These are phyloP conservation scores for Oenanthe oenanthe DNA, from an alignment of 2,113 vertebrate species.

Conservation along the genomic window DNA sequence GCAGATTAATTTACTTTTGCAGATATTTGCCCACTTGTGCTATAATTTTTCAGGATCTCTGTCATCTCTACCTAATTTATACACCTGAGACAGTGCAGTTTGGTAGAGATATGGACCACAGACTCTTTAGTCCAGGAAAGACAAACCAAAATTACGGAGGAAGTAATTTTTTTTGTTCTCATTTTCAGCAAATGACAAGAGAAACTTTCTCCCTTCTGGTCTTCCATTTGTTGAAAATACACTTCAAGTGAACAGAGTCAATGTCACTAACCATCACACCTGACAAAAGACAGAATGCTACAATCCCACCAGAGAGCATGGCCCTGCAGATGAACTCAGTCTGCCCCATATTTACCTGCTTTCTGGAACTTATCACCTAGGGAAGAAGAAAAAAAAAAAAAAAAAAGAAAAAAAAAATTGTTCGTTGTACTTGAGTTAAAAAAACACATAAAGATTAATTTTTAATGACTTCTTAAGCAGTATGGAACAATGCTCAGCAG, in stretches of 20 bases:
- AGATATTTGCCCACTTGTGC: neutral
- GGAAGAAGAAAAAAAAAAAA: neutral
- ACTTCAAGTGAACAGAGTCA: neutral
- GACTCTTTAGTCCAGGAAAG: neutral
- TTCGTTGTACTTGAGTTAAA: neutral
- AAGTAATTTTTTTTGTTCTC: neutral
- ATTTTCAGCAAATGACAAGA: neutral
- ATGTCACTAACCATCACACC: neutral
- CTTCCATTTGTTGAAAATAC: neutral
- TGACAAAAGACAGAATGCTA: neutral
- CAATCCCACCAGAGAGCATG: neutral
- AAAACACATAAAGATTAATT: neutral
- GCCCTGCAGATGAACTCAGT: neutral
- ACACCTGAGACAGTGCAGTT: neutral
- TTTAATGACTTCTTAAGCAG: constrained; percentile 18
- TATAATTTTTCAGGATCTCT: neutral
- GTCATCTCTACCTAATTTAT: neutral
- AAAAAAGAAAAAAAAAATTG: neutral
- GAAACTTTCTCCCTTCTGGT: neutral
- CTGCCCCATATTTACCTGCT: neutral
- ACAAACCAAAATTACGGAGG: neutral
- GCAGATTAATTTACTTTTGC: neutral
- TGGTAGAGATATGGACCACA: neutral
- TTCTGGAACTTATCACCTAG: neutral
- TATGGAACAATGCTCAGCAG: neutral